phyloP scores from a whole-genome alignment of 1,140 invertebrate species.

The Penaeus chinensis region DNA sequence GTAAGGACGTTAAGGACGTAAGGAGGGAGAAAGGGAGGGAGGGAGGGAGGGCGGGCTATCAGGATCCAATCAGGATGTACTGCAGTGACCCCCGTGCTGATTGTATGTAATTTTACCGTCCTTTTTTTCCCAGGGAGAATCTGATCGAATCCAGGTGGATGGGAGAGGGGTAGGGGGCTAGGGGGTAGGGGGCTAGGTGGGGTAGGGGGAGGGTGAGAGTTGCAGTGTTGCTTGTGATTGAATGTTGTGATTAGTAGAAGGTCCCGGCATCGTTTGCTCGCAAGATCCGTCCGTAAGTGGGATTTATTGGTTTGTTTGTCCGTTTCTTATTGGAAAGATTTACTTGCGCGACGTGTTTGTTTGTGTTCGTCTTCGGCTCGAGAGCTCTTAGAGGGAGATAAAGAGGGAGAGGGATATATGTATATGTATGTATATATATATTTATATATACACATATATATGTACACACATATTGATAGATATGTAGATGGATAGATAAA shows the following conservation, averaged over 20 bases:
- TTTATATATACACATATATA: neutral
- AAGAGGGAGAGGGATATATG: constrained; percentile 16
- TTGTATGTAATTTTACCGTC: too few relatives aligned
- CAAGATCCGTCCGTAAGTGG: too few relatives aligned
- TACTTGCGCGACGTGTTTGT: constrained; percentile 14
- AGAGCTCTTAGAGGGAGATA: neutral
- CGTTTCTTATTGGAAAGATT: too few relatives aligned
- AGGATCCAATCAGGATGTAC: constrained; percentile 1
- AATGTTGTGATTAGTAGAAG: neutral
- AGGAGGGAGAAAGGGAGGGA: neutral
- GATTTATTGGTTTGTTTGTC: too few relatives aligned
- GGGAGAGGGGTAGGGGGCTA: neutral
- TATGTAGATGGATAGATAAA: neutral
- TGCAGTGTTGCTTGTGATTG: too few relatives aligned
- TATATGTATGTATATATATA: neutral
- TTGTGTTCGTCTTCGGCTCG: constrained; percentile 14
- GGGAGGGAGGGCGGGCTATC: neutral
- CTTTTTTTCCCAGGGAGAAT: neutral
- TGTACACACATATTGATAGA: neutral
- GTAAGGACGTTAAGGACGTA: too few relatives aligned
- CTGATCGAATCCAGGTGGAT: neutral
- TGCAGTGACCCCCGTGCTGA: neutral
- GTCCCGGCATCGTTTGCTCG: neutral
- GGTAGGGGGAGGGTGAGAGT: neutral
- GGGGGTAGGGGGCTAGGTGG: neutral